Conservation (phyloP, 2,888 invertebrate species). For the Ophion slaviceki region DNA sequence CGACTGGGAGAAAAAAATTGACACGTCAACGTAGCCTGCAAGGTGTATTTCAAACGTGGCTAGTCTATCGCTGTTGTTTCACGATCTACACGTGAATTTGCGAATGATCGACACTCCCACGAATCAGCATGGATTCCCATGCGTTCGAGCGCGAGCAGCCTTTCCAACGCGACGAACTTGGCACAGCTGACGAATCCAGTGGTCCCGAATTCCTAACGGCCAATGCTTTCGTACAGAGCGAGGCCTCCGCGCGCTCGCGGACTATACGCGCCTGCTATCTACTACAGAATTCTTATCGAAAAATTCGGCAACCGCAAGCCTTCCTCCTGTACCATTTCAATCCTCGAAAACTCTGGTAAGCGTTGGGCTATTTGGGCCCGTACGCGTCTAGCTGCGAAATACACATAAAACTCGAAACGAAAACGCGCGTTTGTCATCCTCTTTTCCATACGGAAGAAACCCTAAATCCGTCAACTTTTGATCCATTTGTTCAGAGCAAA, state of each 20-base stretch:
- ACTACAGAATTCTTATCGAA: not conserved
- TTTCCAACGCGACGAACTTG: not conserved
- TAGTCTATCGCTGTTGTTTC: too few relatives aligned
- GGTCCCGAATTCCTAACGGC: not conserved
- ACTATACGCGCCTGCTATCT: not conserved
- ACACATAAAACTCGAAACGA: not conserved
- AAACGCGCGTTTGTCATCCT: too few relatives aligned
- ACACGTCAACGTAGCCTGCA: too few relatives aligned
- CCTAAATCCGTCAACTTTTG: not conserved
- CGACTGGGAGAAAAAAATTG: too few relatives aligned
- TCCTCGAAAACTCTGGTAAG: not conserved
- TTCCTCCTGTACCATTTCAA: not conserved
- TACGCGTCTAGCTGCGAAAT: not conserved
- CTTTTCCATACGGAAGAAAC: not conserved
- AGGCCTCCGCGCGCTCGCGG: not conserved
- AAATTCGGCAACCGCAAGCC: not conserved
- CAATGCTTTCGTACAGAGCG: not conserved
- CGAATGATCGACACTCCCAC: too few relatives aligned
- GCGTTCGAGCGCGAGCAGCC: too few relatives aligned
- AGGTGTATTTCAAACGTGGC: too few relatives aligned
- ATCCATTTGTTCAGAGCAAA: not conserved
- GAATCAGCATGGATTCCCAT: too few relatives aligned
- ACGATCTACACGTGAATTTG: too few relatives aligned
- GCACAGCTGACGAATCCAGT: not conserved
- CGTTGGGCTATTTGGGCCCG: not conserved